Evolutionary conservation across 2,113 vertebrate genomes (phyloP).

Genomic region (Pelvicachromis taeniatus): DNA sequence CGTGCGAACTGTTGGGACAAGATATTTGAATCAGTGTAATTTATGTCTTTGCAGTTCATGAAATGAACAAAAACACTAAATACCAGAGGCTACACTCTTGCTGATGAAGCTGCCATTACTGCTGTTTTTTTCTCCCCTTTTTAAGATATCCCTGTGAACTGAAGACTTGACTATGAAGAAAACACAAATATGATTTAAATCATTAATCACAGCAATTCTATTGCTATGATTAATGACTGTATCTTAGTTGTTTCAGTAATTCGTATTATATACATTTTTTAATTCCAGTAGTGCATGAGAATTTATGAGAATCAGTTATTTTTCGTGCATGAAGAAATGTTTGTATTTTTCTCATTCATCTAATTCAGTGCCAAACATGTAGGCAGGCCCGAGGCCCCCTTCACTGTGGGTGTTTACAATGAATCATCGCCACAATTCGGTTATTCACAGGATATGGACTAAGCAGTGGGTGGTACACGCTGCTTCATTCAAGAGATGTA

Average conservation of each 20-base stretch:
- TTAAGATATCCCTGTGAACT: background rate
- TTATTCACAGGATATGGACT: background rate
- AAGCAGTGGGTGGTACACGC: background rate
- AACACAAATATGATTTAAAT: background rate
- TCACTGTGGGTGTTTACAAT: background rate
- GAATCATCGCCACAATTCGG: background rate
- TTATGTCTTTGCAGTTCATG: background rate
- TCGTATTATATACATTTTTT: rapidly evolving
- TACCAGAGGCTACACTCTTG: background rate
- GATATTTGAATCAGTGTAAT: background rate
- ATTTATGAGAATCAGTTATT: background rate
- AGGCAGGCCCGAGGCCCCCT: background rate
- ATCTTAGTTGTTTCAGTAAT: background rate
- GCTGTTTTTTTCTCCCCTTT: background rate
- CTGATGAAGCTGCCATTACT: background rate
- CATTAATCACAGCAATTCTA: background rate
- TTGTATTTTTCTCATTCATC: background rate
- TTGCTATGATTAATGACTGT: background rate
- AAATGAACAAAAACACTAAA: background rate
- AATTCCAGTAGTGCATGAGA: background rate
- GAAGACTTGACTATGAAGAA: background rate
- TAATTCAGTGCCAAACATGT: background rate
- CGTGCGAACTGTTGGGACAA: background rate
- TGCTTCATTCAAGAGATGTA: background rate
- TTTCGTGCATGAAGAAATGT: background rate